Evolutionary conservation across 1,140 invertebrate species (phyloP), one percentile per base, ranked within the genome.

Genomic region (Argopecten irradians): DNA sequence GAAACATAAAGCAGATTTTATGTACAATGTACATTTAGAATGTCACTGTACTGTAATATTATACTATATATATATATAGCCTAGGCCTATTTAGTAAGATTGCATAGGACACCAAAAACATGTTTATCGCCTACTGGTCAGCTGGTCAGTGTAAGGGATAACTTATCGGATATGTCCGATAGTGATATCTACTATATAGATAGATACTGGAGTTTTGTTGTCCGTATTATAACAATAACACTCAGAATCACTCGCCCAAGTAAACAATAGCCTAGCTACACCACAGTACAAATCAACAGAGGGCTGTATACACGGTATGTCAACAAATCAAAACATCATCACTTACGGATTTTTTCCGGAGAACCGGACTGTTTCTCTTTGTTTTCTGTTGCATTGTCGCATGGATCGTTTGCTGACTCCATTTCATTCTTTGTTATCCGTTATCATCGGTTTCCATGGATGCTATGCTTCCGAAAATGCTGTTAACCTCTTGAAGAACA

Each of bases 261-360:
- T 71, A 71, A 28, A n/a, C n/a, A 71, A 71, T 71, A 28, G 22
- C 0, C 5, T 16, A 71, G 16, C n/a, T 28, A 71, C 55, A 71
- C 22, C n/a, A 16, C 55, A 71, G 28, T 71, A 71, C 55, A 71
- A 22, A 1, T 16, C 5, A 71, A 28, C n/a, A 3, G 55, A 5
- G 55, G 22, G n/a, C 1, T n/a, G n/a, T 28, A 28, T 5, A 71
- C 28, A 71, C n/a, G n/a, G n/a, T n/a, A 71, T 71, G 55, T 71
- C 55, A 71, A 71, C 55, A 71, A 71, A 71, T n/a, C 22, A 71
- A 71, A 71, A 28, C 55, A 71, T 71, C 8, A 71, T 71, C 8
- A 71, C 55, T 71, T 71, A 71, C 55, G 55, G 55, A 71, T 71
- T 71, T 71, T 71, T 71, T 71, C 55, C 1, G 55, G 55, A 71